Evolutionary conservation across 2,888 invertebrate genomes (phyloP).

Genomic region (Eilema caniola): DNA sequence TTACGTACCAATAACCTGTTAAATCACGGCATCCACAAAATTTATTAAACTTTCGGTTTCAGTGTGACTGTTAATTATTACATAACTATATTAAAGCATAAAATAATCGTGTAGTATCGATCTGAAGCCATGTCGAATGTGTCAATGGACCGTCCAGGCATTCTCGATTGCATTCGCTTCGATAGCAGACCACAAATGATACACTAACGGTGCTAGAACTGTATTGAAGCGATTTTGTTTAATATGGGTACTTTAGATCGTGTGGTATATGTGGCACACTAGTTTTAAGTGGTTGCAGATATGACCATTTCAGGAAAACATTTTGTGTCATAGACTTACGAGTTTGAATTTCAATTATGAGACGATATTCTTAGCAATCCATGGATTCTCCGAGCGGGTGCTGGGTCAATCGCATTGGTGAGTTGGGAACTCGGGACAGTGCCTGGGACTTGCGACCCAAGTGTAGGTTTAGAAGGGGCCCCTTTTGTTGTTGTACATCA

Average conservation of each 20-base stretch:
- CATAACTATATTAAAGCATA: conserved; percentile 24
- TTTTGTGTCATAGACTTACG: too few species aligned
- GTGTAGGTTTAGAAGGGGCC: too few species aligned
- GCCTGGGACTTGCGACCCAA: too few species aligned
- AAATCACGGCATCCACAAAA: conserved; percentile 9
- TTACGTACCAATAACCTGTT: not conserved
- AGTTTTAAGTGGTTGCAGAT: not conserved
- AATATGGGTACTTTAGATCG: conserved; percentile 12
- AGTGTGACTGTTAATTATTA: conserved; percentile 26
- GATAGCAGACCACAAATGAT: conserved; percentile 33
- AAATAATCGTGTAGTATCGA: conserved; percentile 27
- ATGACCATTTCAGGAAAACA: not conserved
- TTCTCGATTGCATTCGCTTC: conserved; percentile 42
- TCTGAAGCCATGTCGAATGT: conserved; percentile 42
- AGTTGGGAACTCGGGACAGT: too few species aligned
- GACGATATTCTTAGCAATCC: too few species aligned
- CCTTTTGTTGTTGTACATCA: too few species aligned
- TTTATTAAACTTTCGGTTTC: conserved; percentile 35
- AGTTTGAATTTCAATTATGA: too few species aligned
- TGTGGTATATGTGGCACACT: not conserved
- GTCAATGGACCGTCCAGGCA: conserved; percentile 27
- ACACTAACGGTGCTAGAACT: conserved; percentile 31
- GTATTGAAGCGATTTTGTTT: conserved; percentile 32
- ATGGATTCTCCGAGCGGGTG: too few species aligned
- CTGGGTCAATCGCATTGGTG: too few species aligned